A percentile compares a stretch with the other conserved stretches of the same genome.
Evolutionary conservation across 2,888 invertebrate species (phyloP).

Genomic region (Anthophora plumipes): DNA sequence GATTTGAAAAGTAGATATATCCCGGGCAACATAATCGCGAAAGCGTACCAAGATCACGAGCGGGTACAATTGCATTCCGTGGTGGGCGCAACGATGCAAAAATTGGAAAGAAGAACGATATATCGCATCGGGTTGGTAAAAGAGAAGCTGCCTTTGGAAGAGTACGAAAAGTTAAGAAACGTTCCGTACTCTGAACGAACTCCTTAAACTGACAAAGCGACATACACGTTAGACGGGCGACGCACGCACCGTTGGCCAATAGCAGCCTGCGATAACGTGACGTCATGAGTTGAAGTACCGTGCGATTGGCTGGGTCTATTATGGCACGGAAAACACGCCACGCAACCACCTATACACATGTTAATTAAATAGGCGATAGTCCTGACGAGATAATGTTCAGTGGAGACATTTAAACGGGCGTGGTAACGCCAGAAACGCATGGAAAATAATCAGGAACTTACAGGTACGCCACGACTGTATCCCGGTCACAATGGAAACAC

Average conservation of each 20-base stretch:
- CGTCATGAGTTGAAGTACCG: constrained; percentile 78
- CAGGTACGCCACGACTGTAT: constrained; percentile 55
- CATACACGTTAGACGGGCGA: constrained; percentile 74
- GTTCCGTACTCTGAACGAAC: constrained; percentile 70
- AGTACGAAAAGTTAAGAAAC: constrained; percentile 67
- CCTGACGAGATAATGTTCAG: constrained; percentile 71
- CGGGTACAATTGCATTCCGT: constrained; percentile 48
- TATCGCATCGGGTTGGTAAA: constrained; percentile 33
- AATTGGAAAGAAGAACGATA: constrained; percentile 54
- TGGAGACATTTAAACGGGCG: constrained; percentile 71
- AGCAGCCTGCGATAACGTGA: constrained; percentile 72
- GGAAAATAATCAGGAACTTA: constrained; percentile 62
- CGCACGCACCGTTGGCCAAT: constrained; percentile 76
- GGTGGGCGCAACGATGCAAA: constrained; percentile 55
- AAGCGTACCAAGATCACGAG: constrained; percentile 53
- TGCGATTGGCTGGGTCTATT: constrained; percentile 82
- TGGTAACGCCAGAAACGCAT: constrained; percentile 63
- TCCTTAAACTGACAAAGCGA: constrained; percentile 75
- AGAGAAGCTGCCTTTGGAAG: constrained; percentile 36
- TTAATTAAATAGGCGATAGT: constrained; percentile 81
- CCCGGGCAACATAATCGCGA: constrained; percentile 57
- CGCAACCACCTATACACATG: constrained; percentile 83
- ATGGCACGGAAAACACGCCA: constrained; percentile 84
- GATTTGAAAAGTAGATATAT: constrained; percentile 69
- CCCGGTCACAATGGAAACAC: constrained; percentile 71